These are phyloP conservation scores for Panagrolaimus sp. DNA, from an alignment of 1,140 invertebrate species.

Conservation along the genomic window DNA sequence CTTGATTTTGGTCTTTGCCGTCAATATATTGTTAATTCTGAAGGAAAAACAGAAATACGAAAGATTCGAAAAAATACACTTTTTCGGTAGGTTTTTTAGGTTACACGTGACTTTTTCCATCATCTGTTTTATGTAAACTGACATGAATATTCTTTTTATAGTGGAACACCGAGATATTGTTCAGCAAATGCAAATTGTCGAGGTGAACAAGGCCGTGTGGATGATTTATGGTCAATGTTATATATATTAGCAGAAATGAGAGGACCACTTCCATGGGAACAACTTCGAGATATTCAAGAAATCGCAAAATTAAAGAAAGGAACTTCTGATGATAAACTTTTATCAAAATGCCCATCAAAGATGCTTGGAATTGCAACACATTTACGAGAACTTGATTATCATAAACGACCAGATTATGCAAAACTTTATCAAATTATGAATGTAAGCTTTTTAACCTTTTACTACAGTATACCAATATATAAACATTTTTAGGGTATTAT, in stretches of 20 bases:
- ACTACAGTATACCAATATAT: neutral
- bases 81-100: slow-evolving; percentile 32
- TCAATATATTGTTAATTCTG: slow-evolving; percentile 70
- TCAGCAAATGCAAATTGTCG: slow-evolving; percentile 98
- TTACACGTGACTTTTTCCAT: too few species aligned
- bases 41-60: slow-evolving; percentile 82
- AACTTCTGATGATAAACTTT: slow-evolving; percentile 30
- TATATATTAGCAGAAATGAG: slow-evolving; percentile 99
- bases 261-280: slow-evolving; percentile 93
- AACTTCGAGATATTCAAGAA: slow-evolving; percentile 60
- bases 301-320: slow-evolving; percentile 31
- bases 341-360: slow-evolving; percentile 39
- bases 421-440: slow-evolving; percentile 38
- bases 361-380: slow-evolving; percentile 36
- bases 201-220: slow-evolving; percentile 66
- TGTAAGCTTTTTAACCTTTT: neutral
- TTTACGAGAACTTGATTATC: slow-evolving; percentile 25
- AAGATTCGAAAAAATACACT: slow-evolving; percentile 82
- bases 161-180: too few species aligned
- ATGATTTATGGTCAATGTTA: slow-evolving; percentile 96
- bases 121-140: too few species aligned
- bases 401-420: slow-evolving; percentile 33
- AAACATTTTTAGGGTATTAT: neutral
- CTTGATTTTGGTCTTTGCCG: slow-evolving; percentile 94
- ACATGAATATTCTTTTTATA: too few species aligned